Percentiles rank a stretch among this genome's conserved stretches.
Evolutionary conservation across 2,888 invertebrate species (phyloP).

Genomic region (Polyommatus iphigenia): DNA sequence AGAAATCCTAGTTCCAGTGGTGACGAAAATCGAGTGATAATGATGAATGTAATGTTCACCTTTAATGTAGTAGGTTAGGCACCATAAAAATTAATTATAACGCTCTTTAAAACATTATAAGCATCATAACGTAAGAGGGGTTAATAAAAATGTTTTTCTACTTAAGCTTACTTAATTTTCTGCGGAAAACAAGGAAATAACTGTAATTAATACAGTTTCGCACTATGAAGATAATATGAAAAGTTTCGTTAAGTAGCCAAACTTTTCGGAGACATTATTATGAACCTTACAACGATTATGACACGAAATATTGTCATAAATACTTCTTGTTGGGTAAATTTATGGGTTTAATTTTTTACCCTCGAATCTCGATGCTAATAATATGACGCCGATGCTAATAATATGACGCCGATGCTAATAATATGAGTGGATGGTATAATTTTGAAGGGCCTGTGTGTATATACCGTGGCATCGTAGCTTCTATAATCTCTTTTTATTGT

Average conservation of each 20-base stretch:
- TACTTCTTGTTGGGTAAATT: background rate
- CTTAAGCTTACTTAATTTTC: background rate
- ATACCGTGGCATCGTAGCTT: too few species aligned
- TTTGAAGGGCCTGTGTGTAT: too few species aligned
- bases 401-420: too few species aligned
- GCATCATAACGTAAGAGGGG: background rate
- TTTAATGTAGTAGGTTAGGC: background rate
- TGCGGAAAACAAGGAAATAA: background rate
- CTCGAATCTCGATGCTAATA: too few species aligned
- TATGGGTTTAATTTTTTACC: background rate
- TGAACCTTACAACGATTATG: background rate
- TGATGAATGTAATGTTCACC: background rate
- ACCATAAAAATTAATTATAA: background rate
- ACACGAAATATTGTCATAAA: background rate
- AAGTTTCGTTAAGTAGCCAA: background rate
- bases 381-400: too few species aligned
- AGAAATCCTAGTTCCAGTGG: too few species aligned
- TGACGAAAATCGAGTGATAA: too few species aligned
- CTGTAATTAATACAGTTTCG: background rate
- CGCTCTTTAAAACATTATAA: background rate
- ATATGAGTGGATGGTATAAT: too few species aligned
- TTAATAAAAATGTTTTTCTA: background rate
- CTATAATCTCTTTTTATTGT: too few species aligned
- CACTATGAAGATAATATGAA: background rate
- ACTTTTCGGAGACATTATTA: background rate